Conservation (phyloP, 23 tunicate genomes). For the Diplosoma virens region DNA sequence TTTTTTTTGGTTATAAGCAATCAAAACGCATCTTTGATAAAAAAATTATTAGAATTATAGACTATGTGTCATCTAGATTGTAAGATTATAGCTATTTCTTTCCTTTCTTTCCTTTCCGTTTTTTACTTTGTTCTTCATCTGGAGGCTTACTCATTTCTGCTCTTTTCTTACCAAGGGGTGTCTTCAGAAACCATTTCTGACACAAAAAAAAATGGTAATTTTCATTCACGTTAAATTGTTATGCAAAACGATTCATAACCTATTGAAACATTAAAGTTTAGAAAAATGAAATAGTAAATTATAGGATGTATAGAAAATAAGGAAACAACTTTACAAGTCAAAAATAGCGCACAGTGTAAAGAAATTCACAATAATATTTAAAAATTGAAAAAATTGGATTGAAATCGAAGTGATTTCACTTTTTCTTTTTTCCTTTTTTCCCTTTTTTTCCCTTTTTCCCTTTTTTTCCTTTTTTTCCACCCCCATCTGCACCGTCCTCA, state of each 20-base stretch:
- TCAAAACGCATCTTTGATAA: no score
- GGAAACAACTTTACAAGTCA: no score
- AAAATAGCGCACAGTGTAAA: no score
- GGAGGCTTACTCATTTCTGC: constrained; percentile 48
- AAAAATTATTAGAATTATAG: no score
- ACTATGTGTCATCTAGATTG: no score
- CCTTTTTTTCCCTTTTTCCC: constrained; percentile 73
- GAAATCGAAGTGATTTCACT: neutral
- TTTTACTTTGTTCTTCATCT: constrained; percentile 32
- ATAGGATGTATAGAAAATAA: no score
- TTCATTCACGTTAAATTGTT: neutral
- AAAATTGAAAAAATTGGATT: no score
- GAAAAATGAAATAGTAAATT: no score
- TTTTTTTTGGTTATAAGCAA: no score
- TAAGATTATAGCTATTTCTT: constrained; percentile 10
- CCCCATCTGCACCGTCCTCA: constrained; percentile 68
- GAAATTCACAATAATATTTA: no score
- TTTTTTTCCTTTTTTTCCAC: constrained; percentile 59
- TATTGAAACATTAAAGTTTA: no score
- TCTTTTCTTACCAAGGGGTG: constrained; percentile 75
- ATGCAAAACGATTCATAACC: neutral
- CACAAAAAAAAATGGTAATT: neutral
- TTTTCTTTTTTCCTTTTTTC: constrained; percentile 67
- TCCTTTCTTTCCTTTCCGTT: constrained; percentile 39
- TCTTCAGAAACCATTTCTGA: constrained; percentile 68